A percentile compares a stretch with the other conserved stretches of the same genome.
Evolutionary conservation across 2,113 vertebrate genomes (phyloP).

Genomic region (Suricata suricatta): DNA sequence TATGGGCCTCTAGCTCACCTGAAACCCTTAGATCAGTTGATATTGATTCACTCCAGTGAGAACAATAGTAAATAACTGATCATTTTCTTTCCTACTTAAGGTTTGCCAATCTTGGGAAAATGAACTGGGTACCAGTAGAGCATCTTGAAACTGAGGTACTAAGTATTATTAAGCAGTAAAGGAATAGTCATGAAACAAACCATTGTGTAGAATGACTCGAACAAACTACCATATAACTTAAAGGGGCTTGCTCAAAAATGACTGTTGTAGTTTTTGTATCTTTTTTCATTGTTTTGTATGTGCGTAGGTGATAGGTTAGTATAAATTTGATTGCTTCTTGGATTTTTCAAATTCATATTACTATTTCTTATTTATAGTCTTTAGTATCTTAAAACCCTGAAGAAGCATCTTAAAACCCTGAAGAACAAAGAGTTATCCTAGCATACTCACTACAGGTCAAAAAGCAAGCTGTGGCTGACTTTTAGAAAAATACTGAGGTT

Average conservation of each 20-base stretch:
- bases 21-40: not conserved
- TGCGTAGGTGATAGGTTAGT: not conserved
- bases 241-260: not conserved
- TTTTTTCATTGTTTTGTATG: not conserved
- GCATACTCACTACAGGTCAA: not conserved
- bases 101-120: not conserved
- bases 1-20: not conserved
- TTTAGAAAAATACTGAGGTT: not conserved
- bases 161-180: not conserved
- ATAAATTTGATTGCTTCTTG: not conserved
- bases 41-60: not conserved
- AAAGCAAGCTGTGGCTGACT: not conserved
- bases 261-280: not conserved
- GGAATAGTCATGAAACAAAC: not conserved
- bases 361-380: not conserved
- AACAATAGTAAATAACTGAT: not conserved
- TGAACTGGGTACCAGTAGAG: not conserved
- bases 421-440: not conserved
- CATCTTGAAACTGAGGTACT: not conserved
- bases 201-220: not conserved
- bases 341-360: not conserved
- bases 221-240: not conserved
- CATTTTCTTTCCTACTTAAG: not conserved
- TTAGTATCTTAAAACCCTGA: not conserved
- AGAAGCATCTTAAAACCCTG: not conserved